Percentiles rank a stretch among this genome's conserved stretches.
Conservation (phyloP, 23 tunicate genomes). For the Corella eumyota region DNA sequence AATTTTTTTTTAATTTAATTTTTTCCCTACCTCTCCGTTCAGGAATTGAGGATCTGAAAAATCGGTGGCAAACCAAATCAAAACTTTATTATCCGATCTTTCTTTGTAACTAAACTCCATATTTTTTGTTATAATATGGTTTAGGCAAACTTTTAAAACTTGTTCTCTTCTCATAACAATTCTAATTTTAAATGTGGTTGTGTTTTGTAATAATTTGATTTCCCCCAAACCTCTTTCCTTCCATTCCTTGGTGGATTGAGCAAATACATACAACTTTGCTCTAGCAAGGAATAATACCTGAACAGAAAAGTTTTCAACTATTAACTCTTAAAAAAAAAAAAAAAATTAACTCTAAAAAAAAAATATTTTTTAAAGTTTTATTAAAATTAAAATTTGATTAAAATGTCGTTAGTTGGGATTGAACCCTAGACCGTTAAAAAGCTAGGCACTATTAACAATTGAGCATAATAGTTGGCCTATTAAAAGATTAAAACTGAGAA, state of each 20-base stretch:
- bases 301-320: not conserved
- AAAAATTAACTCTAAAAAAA: not conserved
- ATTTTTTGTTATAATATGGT: slow-evolving; percentile 32
- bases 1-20: too few relatives aligned
- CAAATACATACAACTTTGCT: slow-evolving; percentile 41
- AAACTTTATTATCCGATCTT: slow-evolving; percentile 21
- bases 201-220: slow-evolving; percentile 38
- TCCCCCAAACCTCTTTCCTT: slow-evolving; percentile 86
- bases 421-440: not conserved
- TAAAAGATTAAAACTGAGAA: not conserved
- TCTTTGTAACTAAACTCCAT: slow-evolving; percentile 26
- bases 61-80: slow-evolving; percentile 62
- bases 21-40: slow-evolving; percentile 56
- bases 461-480: not conserved
- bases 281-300: slow-evolving; percentile 65
- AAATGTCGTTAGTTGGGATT: not conserved
- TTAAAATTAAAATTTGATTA: not conserved
- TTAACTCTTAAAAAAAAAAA: not conserved
- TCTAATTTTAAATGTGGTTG: slow-evolving; percentile 38
- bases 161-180: slow-evolving; percentile 91
- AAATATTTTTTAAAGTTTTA: not conserved
- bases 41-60: slow-evolving; percentile 64
- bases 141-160: slow-evolving; percentile 86
- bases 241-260: slow-evolving; percentile 59
- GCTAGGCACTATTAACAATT: not conserved